Evolutionary conservation across 2,797 vertebrate genomes (phyloP).

Genomic region (Avahi laniger): DNA sequence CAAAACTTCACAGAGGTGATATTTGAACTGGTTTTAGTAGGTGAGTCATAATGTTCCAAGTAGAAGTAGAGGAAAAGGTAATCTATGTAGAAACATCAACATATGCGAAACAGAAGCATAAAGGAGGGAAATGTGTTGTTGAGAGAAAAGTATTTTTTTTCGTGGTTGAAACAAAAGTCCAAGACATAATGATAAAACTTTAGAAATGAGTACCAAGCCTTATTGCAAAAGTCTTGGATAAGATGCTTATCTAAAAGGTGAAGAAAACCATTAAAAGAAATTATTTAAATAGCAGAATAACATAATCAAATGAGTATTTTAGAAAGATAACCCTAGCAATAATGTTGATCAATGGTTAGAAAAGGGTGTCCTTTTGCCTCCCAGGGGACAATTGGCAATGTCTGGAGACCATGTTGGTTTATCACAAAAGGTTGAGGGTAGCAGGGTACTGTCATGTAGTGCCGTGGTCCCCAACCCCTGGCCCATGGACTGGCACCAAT

Average conservation of each 20-base stretch:
- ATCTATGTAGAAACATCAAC: background rate
- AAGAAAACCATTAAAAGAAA: background rate
- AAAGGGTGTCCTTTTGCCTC: background rate
- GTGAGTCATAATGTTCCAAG: background rate
- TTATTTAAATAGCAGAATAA: background rate
- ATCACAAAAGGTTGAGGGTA: background rate
- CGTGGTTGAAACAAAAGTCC: background rate
- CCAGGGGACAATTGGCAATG: fast-evolving
- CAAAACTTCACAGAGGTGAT: background rate
- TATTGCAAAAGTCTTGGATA: background rate
- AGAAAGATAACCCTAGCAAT: background rate
- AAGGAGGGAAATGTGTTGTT: background rate
- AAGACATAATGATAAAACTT: background rate
- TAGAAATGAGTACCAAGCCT: background rate
- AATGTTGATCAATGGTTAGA: background rate
- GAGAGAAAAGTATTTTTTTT: background rate
- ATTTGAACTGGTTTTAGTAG: slow-evolving; percentile 1
- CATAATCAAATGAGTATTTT: background rate
- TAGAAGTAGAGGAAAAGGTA: background rate
- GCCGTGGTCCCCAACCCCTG: no score
- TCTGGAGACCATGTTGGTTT: background rate
- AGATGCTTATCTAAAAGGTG: background rate
- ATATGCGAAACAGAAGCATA: background rate
- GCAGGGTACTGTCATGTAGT: background rate
- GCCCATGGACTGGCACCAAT: no score